phyloP scores from a whole-genome alignment of 2,888 invertebrate species.

The Erebia ligea region DNA sequence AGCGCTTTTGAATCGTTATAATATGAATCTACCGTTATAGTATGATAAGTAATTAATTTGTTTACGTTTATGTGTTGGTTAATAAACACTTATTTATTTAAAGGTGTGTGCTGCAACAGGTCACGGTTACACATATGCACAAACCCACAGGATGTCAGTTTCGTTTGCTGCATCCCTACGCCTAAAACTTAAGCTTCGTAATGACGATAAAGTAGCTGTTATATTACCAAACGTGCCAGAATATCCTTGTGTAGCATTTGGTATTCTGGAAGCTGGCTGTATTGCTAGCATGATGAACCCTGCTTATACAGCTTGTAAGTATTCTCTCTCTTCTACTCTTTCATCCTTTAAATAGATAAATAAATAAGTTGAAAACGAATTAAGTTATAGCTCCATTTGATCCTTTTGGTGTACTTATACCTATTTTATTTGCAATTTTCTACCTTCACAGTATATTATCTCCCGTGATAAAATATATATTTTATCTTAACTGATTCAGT shows the following conservation, averaged over 20 bases:
- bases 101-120: conserved; percentile 91
- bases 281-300: conserved; percentile 89
- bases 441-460: too few relatives aligned
- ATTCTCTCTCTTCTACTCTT: not conserved
- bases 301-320: conserved; percentile 69
- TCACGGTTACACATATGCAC: conserved; percentile 87
- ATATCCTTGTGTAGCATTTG: conserved; percentile 85
- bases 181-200: conserved; percentile 84
- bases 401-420: too few relatives aligned
- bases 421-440: too few relatives aligned
- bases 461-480: too few relatives aligned
- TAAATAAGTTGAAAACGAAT: too few relatives aligned
- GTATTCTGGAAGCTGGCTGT: conserved; percentile 87
- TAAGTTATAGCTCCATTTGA: too few relatives aligned
- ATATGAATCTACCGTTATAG: too few relatives aligned
- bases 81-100: conserved; percentile 37
- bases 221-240: conserved; percentile 91
- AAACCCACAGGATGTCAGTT: conserved; percentile 84
- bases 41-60: not conserved
- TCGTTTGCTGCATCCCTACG: conserved; percentile 86
- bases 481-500: too few relatives aligned
- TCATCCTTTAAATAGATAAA: not conserved
- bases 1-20: too few relatives aligned
- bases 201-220: conserved; percentile 86
- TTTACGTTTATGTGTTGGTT: not conserved